A percentile compares a stretch with the other conserved stretches of the same genome.
These are phyloP conservation scores for Montipora sp. DNA, from an alignment of 64 coral and sea anemone genomes.

Conservation along the genomic window DNA sequence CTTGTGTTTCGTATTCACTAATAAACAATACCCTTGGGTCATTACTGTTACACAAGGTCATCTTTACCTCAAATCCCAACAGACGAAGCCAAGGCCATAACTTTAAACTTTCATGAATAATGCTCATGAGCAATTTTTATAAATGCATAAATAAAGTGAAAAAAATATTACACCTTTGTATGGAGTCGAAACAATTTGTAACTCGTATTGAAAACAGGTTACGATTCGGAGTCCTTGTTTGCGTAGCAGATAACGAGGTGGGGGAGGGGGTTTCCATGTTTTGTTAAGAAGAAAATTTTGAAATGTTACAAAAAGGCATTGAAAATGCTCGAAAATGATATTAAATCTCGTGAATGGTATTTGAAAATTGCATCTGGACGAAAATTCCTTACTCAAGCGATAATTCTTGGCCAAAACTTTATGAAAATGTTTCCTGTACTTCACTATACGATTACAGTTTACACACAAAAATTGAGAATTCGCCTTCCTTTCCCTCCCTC, in stretches of 20 bases:
- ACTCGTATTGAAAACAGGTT: slow-evolving; percentile 2
- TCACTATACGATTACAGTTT: background rate
- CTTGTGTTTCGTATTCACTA: too few species aligned
- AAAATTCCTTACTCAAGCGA: background rate
- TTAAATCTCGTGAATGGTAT: slow-evolving; percentile 30
- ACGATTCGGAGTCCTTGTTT: slow-evolving; percentile 31
- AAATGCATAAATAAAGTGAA: slow-evolving; percentile 54
- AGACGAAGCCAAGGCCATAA: background rate
- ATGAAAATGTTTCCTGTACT: background rate
- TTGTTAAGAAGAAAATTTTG: background rate
- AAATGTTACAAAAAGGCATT: slow-evolving; percentile 22
- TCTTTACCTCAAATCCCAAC: background rate
- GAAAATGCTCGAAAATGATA: slow-evolving; percentile 42
- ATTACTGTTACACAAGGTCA: background rate
- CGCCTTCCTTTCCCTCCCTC: background rate
- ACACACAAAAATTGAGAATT: background rate
- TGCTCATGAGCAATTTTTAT: background rate
- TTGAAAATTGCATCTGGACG: background rate
- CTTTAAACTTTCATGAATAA: background rate
- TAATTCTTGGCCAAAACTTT: background rate
- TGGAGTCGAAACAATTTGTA: slow-evolving; percentile 25
- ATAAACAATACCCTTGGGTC: background rate
- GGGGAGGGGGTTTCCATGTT: background rate
- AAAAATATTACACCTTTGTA: slow-evolving; percentile 57
- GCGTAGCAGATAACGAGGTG: slow-evolving; percentile 12